Base-by-base conservation (phyloP, 2,888 invertebrate species). In the Mesochorus sp. region DNA sequence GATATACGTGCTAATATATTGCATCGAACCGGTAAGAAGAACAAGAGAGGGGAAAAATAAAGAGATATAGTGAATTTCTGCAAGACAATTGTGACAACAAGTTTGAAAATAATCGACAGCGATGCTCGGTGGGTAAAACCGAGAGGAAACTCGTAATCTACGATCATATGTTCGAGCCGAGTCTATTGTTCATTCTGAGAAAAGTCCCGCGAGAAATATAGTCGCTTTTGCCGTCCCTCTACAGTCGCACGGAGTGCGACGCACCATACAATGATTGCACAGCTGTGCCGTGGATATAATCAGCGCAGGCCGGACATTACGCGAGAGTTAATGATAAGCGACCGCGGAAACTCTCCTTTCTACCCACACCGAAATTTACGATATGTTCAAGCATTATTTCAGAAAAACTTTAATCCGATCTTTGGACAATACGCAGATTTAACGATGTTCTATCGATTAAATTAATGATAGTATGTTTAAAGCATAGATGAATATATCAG, bases 251-350 rank as follows among this genome's bases (percentile, higher is more conserved):
- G 31, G n/a, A n/a, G n/a, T 14, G 34, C 12, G 53, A 39, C 5
- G 28, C 39, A 26, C 10, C 21, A 49, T n/a, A 17, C 8, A 10
- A 14, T 19, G 39, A 37, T 53, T 8, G 6, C 4, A 24, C 70
- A 64, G 76, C 37, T 76, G 70, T 42, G 71, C 12, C 42, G 28
- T 75, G 66, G 66, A 67, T 71, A 53, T 39, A 79, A 79, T 79
- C 79, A 79, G 71, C 55, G 71, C 59, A 71, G 42, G 53, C 64
- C 79, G 79, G 75, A 79, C 61, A 75, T 79, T 79, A 79, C 75
- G n/a, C n/a, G 71, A 79, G 61, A 79, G 55, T 39, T 37, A 66
- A 55, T 34, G 75, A 79, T 79, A 79, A 79, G 61, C 70, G 51
- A 34, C 51, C 28, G 59, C n/a, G n/a, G 49, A 42, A 39, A 37